phyloP scores from a whole-genome alignment of 2,113 vertebrate species.

The Cervus canadensis region DNA sequence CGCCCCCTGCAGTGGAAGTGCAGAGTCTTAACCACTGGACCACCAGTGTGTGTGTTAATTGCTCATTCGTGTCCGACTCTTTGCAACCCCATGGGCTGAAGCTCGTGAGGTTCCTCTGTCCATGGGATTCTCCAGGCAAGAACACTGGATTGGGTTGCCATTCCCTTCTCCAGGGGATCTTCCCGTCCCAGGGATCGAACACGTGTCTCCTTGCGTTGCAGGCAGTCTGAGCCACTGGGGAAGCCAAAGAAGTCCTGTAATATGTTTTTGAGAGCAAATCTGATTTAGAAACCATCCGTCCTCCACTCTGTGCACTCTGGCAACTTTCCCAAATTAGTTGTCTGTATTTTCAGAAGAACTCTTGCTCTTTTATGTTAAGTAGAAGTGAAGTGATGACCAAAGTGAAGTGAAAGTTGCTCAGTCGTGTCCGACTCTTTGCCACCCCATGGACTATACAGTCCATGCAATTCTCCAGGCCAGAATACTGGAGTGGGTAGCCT shows the following conservation, averaged over 20 bases:
- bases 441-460: neutral
- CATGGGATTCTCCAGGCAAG: neutral
- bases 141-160: neutral
- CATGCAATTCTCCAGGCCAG: neutral
- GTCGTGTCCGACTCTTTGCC: neutral
- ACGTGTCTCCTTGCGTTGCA: neutral
- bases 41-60: neutral
- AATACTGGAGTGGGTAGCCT: neutral
- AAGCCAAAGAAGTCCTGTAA: neutral
- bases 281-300: neutral
- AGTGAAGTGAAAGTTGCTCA: neutral
- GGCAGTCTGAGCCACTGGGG: neutral
- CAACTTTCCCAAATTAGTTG: neutral
- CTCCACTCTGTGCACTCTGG: neutral
- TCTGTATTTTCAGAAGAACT: neutral
- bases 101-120: neutral
- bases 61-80: neutral
- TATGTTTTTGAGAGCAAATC: neutral
- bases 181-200: neutral
- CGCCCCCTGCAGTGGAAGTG: neutral
- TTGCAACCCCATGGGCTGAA: neutral
- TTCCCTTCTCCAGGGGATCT: neutral
- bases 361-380: neutral
- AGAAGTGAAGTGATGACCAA: neutral
- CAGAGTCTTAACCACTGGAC: neutral